These are phyloP conservation scores for Ormyrus rosae DNA, from an alignment of 2,888 invertebrate species.

Conservation along the genomic window DNA sequence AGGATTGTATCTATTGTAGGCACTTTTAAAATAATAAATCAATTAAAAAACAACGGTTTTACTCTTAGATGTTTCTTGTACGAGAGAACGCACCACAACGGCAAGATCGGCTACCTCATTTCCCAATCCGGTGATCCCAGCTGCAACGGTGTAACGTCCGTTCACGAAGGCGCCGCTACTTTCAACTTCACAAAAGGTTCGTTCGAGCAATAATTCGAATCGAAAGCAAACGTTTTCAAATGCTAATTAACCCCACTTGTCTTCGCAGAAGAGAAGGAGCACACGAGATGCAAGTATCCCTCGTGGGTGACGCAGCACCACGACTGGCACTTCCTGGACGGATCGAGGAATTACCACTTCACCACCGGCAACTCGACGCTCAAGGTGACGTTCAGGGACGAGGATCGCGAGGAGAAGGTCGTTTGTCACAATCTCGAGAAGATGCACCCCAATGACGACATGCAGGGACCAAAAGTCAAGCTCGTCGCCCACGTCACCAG, in stretches of 20 bases:
- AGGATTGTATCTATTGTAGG: neutral
- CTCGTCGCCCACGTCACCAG: slow-evolving; percentile 86
- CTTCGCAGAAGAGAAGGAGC: slow-evolving; percentile 83
- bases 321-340: slow-evolving; percentile 88
- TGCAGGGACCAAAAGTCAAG: slow-evolving; percentile 78
- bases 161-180: slow-evolving; percentile 86
- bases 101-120: slow-evolving; percentile 80
- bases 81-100: slow-evolving; percentile 77
- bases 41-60: slow-evolving; percentile 54
- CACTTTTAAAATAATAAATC: neutral
- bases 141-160: slow-evolving; percentile 85
- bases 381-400: slow-evolving; percentile 77
- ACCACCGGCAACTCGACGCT: slow-evolving; percentile 85
- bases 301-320: slow-evolving; percentile 87
- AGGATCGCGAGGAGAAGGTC: slow-evolving; percentile 72
- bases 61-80: slow-evolving; percentile 85
- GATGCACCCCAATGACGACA: slow-evolving; percentile 66
- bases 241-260: slow-evolving; percentile 39
- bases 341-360: slow-evolving; percentile 84
- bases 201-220: neutral
- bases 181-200: slow-evolving; percentile 87
- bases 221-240: neutral
- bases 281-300: slow-evolving; percentile 87
- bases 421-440: slow-evolving; percentile 72
- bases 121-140: slow-evolving; percentile 89